Conservation (phyloP, 1,140 invertebrate species). For the Drosophila subobscura region DNA sequence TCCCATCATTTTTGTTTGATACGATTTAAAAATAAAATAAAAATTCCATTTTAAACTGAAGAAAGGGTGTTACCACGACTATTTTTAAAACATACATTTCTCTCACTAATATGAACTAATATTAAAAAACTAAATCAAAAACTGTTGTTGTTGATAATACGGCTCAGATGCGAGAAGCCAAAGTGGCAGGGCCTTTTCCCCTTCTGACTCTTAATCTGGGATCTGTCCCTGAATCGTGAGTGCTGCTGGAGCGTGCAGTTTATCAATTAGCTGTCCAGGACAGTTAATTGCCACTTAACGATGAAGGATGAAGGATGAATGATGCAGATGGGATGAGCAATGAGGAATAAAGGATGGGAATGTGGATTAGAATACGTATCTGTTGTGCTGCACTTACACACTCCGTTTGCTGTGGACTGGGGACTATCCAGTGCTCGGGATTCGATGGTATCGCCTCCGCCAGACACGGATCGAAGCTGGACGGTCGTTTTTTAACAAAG, state of each 20-base stretch:
- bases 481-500: slow-evolving; percentile 88
- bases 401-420: slow-evolving; percentile 86
- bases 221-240: no score
- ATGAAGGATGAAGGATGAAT: slow-evolving; percentile 3
- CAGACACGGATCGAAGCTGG: slow-evolving; percentile 86
- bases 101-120: no score
- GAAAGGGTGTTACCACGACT: no score
- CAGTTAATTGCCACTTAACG: slow-evolving; percentile 67
- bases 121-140: no score
- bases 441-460: slow-evolving; percentile 84
- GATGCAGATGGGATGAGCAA: neutral
- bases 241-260: slow-evolving; percentile 58
- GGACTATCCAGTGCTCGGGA: slow-evolving; percentile 84
- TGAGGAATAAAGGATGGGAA: no score
- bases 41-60: no score
- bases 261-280: slow-evolving; percentile 71
- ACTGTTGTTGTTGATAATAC: neutral
- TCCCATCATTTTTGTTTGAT: no score
- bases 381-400: slow-evolving; percentile 84
- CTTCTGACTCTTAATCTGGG: neutral
- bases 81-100: no score
- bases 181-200: neutral
- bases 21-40: no score
- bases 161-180: slow-evolving; percentile 22
- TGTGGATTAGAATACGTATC: no score